Conservation (phyloP, 1,140 invertebrate species). For the Brachystomella parvula region DNA sequence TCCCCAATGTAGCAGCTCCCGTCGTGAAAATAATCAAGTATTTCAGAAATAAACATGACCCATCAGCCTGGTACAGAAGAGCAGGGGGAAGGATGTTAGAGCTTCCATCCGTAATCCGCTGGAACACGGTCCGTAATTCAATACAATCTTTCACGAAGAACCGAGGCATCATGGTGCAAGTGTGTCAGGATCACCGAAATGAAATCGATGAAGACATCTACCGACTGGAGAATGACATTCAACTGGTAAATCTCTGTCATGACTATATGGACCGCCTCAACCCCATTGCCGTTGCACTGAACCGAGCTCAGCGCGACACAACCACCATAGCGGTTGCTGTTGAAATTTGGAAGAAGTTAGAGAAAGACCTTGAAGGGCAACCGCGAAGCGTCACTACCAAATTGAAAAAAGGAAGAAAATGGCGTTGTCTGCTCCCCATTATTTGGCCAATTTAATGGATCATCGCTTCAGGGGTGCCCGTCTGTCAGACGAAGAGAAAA, state of each 20-base stretch:
- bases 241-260: neutral
- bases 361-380: neutral
- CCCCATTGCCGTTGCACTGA: slow-evolving; percentile 1
- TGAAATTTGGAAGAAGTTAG: slow-evolving; percentile 7
- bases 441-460: neutral
- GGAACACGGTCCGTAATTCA: slow-evolving; percentile 1
- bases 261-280: neutral
- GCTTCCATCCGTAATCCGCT: neutral
- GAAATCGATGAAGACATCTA: neutral
- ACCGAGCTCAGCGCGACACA: neutral
- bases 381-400: neutral
- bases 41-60: neutral
- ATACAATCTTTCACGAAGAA: neutral
- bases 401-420: neutral
- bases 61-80: neutral
- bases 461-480: neutral
- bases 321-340: slow-evolving; percentile 1
- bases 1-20: neutral
- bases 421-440: neutral
- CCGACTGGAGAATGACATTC: neutral
- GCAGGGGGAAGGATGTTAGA: neutral
- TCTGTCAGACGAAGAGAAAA: neutral
- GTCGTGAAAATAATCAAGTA: slow-evolving; percentile 12
- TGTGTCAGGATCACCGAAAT: slow-evolving; percentile 1
- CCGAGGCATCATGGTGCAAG: neutral